A percentile compares a stretch with the other conserved stretches of the same genome.
Conservation (phyloP, 2,888 invertebrate genomes). For the Dolomedes plantarius region DNA sequence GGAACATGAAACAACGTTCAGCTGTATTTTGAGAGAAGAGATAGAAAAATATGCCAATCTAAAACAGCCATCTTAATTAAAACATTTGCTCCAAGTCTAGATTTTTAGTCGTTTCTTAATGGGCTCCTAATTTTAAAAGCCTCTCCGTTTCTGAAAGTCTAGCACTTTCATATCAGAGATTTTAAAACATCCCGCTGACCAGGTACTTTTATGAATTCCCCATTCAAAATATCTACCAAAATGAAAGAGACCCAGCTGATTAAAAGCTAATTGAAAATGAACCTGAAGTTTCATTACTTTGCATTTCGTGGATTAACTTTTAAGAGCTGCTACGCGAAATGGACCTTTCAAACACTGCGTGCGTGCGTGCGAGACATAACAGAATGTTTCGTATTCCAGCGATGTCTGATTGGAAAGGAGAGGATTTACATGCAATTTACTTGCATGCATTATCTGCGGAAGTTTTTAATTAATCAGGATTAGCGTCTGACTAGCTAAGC, state of each 20-base stretch:
- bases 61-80: no score
- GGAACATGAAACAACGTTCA: no score
- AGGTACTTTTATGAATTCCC: no score
- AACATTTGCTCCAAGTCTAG: no score
- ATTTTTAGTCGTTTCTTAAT: no score
- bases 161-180: not conserved
- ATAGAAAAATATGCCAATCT: no score
- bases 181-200: not conserved
- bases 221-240: not conserved
- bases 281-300: not conserved
- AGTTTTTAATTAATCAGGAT: conserved; percentile 1
- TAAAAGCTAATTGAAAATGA: conserved; percentile 4
- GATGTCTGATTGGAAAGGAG: not conserved
- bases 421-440: conserved; percentile 2
- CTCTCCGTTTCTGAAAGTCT: not conserved
- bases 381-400: not conserved
- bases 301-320: not conserved
- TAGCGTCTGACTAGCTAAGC: not conserved
- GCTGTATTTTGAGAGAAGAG: no score
- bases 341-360: not conserved
- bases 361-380: not conserved
- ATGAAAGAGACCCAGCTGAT: not conserved
- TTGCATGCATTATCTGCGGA: not conserved
- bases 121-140: no score
- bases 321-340: not conserved